Conservation (phyloP, 2,797 vertebrate genomes). For the Arctocebus calabarensis region DNA sequence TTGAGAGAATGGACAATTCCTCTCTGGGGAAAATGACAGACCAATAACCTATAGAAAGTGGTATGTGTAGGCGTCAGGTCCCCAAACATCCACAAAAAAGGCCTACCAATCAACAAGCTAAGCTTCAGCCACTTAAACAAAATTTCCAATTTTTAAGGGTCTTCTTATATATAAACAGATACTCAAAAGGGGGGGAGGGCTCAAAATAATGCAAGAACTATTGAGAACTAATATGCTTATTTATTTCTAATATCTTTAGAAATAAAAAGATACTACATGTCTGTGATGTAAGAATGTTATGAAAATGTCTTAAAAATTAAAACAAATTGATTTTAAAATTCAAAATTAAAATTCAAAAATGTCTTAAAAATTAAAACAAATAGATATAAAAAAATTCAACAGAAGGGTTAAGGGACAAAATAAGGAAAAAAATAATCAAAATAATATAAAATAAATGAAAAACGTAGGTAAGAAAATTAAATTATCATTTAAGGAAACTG, state of each 20-base stretch:
- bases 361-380: not conserved
- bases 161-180: not conserved
- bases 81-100: not conserved
- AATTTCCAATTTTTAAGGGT: not conserved
- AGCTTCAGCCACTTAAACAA: not conserved
- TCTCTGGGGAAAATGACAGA: not conserved
- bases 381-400: constrained; percentile 29
- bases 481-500: not conserved
- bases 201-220: constrained; percentile 20
- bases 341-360: not conserved
- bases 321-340: not conserved
- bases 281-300: not conserved
- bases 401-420: constrained; percentile 1
- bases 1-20: not conserved
- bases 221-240: constrained; percentile 38
- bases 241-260: constrained; percentile 1
- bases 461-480: constrained; percentile 10
- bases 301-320: not conserved
- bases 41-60: not conserved
- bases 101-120: not conserved
- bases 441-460: not conserved
- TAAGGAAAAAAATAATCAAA: not conserved
- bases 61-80: not conserved
- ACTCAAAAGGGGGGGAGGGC: not conserved
- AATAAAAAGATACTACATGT: constrained; percentile 25